Percentiles rank a stretch among this genome's conserved stretches.
phyloP scores from a whole-genome alignment of 2,113 vertebrate species.

The Lepus americanus region DNA sequence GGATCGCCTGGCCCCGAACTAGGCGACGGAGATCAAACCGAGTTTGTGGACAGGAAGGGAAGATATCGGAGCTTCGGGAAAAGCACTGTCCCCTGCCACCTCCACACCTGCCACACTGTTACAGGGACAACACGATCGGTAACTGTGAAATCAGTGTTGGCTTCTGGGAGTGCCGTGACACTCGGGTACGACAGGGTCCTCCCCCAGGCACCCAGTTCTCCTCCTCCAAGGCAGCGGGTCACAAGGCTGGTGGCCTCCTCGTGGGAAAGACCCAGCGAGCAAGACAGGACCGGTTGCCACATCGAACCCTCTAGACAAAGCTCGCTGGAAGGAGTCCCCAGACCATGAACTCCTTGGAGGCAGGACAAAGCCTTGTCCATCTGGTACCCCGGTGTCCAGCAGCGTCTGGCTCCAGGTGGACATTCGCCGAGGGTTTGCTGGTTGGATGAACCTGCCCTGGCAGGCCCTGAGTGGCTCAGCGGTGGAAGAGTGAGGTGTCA shows the following conservation, averaged over 20 bases:
- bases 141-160: neutral
- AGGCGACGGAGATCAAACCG: neutral
- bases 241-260: neutral
- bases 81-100: neutral
- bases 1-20: rapidly evolving
- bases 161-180: neutral
- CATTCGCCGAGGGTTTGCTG: neutral
- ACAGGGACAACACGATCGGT: neutral
- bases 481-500: neutral
- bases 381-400: neutral
- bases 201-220: neutral
- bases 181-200: neutral
- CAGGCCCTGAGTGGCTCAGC: neutral
- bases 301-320: too few species aligned
- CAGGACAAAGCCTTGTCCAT: neutral
- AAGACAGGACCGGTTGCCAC: neutral
- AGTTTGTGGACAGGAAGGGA: neutral
- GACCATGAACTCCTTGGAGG: neutral
- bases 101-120: neutral
- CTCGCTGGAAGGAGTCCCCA: neutral
- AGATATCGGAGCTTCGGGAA: neutral
- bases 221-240: neutral
- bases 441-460: neutral
- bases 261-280: rapidly evolving
- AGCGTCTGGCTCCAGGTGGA: neutral